Base-by-base conservation (phyloP, 2,888 invertebrate genomes). In the Rapana venosa region DNA sequence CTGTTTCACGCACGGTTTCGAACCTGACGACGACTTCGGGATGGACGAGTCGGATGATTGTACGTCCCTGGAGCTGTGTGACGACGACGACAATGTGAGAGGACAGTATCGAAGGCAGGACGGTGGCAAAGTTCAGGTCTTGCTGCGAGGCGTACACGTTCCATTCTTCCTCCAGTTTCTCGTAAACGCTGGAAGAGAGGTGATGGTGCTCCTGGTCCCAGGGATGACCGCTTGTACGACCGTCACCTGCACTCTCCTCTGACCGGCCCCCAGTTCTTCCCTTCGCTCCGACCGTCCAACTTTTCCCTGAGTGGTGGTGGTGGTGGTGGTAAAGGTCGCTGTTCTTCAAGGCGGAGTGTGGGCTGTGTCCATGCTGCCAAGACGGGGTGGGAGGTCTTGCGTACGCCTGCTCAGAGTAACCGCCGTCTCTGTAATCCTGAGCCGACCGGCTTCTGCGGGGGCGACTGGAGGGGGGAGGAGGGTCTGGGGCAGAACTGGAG, bases 161-260 rank as follows among this genome's bases (percentile, higher is more conserved):
- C 86, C 86, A 86, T 66, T 61, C 86, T n/a, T 66, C 22, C 86
- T 61, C 61, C 66, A 86, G 35, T 5, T 58, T 66, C 32, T 86
- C 58, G 26, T 66, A 86, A 8, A 5, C 8, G 81, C 36, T 8
- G 30, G 26, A 79, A 79, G 79, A 35, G 22, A 35, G 32, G 15
- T 58, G 15, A n/a, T 17, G 17, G n/a, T 47, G 47, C 30, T 77
- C 77, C 1, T 30, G 77, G 13, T 77, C 77, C 20, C 77, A 20
- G 26, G 13, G n/a, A 30, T n/a, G 26, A 77, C 5, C 77, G 8
- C n/a, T 30, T 15, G n/a, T 26, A 77, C 13, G n/a, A 77, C 13
- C 77, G n/a, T 13, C 26, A n/a, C 6, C 30, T n/a, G 6, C 77
- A 15, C 77, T 77, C 77, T 77, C n/a, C 22, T 61, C 22, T 4